Conservation (phyloP, 2,113 vertebrate genomes). For the Tetraodon nigroviridis region DNA sequence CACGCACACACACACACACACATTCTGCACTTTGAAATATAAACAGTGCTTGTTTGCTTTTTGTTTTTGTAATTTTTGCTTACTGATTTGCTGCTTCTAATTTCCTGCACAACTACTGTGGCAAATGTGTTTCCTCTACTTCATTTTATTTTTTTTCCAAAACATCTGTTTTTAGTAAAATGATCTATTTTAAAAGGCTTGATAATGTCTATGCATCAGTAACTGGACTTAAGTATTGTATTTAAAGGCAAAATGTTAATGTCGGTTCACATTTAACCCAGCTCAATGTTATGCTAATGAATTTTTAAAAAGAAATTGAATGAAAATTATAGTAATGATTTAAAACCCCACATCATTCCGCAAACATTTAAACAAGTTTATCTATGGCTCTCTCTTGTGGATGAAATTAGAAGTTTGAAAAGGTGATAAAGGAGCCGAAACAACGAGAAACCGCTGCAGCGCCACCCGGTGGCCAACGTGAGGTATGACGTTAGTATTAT, state of each 20-base stretch:
- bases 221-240: too few relatives aligned
- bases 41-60: slow-evolving; percentile 22
- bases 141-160: too few relatives aligned
- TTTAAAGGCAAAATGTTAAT: too few relatives aligned
- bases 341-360: too few relatives aligned
- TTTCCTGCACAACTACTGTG: not conserved
- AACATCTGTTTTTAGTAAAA: too few relatives aligned
- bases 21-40: slow-evolving; percentile 29
- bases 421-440: not conserved
- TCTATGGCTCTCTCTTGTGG: slow-evolving; percentile 3
- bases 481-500: too few relatives aligned
- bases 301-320: not conserved
- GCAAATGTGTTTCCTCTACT: not conserved
- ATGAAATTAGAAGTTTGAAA: not conserved
- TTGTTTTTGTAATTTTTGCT: not conserved
- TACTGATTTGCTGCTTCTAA: not conserved
- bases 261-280: too few relatives aligned
- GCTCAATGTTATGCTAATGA: too few relatives aligned
- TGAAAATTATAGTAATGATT: not conserved
- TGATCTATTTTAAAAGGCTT: too few relatives aligned
- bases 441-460: slow-evolving; percentile 5
- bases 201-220: too few relatives aligned
- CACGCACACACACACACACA: slow-evolving; percentile 9
- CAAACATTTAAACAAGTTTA: too few relatives aligned
- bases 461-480: slow-evolving; percentile 11